Evolutionary conservation across 2,113 vertebrate genomes (phyloP), one percentile per base, ranked within the genome.

Genomic region (Apteryx mantelli): DNA sequence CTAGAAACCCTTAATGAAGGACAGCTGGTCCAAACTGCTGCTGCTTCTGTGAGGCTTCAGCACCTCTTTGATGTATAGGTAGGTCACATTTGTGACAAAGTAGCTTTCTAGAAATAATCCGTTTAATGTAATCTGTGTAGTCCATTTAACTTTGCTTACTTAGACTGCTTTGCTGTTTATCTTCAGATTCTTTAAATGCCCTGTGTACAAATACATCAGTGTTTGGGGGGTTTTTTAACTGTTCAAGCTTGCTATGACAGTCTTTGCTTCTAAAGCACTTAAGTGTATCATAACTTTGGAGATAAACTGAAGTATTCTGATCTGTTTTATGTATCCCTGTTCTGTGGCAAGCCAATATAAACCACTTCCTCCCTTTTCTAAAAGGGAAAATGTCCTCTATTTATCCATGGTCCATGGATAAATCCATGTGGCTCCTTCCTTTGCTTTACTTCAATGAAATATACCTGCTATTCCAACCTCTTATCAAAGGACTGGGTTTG

Each of bases 11-110:
- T 2, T 91, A 96, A 96, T 94, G 90, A 91, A 87, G 79, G 55
- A 70, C 95, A 95, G 79, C 93, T 97, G 85, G 85, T 50, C 44
- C 68, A 93, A 86, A 82, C 85, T 40, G 70, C 63, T 80, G 73
- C 69, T 96, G 70, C 85, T 82, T 65, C 34, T 12, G 7, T 42
- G 82, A 86, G 38, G 30, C 71, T 94, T 93, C 92, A 90, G 58
- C 88, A 87, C 84, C 82, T 86, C 70, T 93, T 82, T 83, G 50
- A 80, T 90, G 28, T 89, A 65, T 50, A 63, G 30, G 34, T 87
- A 36, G n/a, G 71, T 50, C 91, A 73, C 22, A 22, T 38, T 92
- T 80, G 78, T 69, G 77, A 73, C 69, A 95, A 77, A 44, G 34
- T 38, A 14, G 19, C 46, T 86, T 76, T 77, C 63, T 69, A 77